Base-by-base conservation (phyloP, 2,888 invertebrate genomes). In the Drepanosiphum platanoidis region DNA sequence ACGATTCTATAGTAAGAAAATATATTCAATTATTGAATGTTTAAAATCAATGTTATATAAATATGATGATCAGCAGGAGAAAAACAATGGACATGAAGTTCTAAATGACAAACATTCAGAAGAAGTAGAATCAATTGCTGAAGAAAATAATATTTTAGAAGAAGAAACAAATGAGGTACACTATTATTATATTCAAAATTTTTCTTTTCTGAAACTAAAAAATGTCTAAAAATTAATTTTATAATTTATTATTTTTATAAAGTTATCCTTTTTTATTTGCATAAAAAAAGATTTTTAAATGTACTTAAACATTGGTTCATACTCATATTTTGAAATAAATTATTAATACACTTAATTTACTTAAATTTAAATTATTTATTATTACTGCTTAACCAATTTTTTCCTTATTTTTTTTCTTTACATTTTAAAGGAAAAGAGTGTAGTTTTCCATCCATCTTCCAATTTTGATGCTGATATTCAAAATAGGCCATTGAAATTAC, bases 401-500 rank as follows among this genome's bases (percentile, higher is more conserved):
- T 5, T 34, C 13, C 83, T 72, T 18, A 52, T 61, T 42, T 36
- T 80, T 5, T 34, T 22, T 86, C 64, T 18, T 2, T 82, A n/a
- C 18, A 71, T 39, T 32, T 77, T 71, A 27, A 86, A 90, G 88
- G 91, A 91, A 87, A 92, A 92, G 87, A 92, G 92, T 88, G 94
- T 93, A 88, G 94, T 93, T 88, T 89, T 87, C 30, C 86, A 86
- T 34, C 86, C 86, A 58, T 86, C 86, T 74, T 86, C 87, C 11
- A 89, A 91, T 87, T 91, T 91, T 88, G 91, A 90, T 87, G 90
- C 90, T 87, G 91, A 91, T 87, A 89, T 86, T 61, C 80, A 90
- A 79, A 90, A 91, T 87, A 91, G 92, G 88, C 93, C 93, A 84
- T 93, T 93, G 89, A 92, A 93, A 86, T 93, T 97, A 87, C 94